Evolutionary conservation across 1,140 invertebrate genomes (phyloP).

Genomic region (Diachasmimorpha longicaudata): DNA sequence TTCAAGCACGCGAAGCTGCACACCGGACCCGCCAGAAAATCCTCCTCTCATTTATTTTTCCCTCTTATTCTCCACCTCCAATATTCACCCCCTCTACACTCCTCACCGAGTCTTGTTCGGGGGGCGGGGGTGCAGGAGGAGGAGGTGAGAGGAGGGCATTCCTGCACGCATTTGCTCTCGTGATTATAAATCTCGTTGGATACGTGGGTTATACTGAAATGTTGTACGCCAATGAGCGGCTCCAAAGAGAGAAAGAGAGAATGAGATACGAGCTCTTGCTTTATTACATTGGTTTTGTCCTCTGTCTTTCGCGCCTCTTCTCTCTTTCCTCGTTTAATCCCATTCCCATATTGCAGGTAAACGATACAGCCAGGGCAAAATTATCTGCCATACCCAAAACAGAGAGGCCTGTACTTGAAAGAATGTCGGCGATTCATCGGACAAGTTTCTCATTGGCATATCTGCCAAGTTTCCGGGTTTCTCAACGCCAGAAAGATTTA

Average conservation of each 20-base stretch:
- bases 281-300: constrained; percentile 8
- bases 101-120: not conserved
- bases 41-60: not conserved
- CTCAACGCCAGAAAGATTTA: too few relatives aligned
- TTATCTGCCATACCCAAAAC: not conserved
- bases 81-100: not conserved
- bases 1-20: constrained; percentile 4
- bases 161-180: constrained; percentile 21
- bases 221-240: constrained; percentile 1
- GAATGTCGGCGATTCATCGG: not conserved
- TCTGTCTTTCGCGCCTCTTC: not conserved
- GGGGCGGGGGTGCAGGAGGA: too few relatives aligned
- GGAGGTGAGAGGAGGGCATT: not conserved
- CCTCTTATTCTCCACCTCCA: not conserved
- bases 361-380: not conserved
- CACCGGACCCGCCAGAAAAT: not conserved
- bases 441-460: too few relatives aligned
- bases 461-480: too few relatives aligned
- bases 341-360: not conserved
- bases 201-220: constrained; percentile 9
- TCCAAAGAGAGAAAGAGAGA: not conserved
- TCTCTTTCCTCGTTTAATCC: not conserved
- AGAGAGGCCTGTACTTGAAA: not conserved
- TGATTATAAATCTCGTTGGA: constrained; percentile 18
- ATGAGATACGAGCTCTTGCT: constrained; percentile 11